phyloP scores from a whole-genome alignment of 2,113 vertebrate species.

The Myanophis thanlyinensis region DNA sequence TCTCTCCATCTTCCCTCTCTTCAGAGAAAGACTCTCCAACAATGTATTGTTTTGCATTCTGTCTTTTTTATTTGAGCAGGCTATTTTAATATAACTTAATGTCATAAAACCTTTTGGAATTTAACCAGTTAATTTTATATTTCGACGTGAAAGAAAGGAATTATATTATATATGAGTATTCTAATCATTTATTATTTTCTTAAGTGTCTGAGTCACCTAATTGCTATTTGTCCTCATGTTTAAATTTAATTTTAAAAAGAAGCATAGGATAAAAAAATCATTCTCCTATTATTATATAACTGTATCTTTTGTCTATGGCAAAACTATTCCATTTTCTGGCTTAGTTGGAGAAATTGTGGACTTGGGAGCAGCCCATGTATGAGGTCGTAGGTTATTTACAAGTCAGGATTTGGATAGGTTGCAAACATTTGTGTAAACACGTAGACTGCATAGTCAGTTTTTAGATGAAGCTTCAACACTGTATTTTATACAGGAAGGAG shows the following conservation, averaged over 20 bases:
- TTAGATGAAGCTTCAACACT: conserved; percentile 11
- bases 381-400: conserved; percentile 51
- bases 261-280: background rate
- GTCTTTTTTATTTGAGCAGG: background rate
- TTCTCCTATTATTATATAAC: conserved; percentile 30
- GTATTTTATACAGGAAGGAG: conserved; percentile 44
- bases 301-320: conserved; percentile 42
- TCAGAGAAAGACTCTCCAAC: background rate
- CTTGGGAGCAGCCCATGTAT: conserved; percentile 42
- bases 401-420: conserved; percentile 59
- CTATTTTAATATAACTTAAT: background rate
- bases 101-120: background rate
- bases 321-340: conserved; percentile 46
- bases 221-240: conserved; percentile 15
- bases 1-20: too few relatives aligned
- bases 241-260: background rate
- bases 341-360: conserved; percentile 38
- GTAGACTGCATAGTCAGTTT: conserved; percentile 37
- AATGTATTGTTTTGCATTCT: background rate
- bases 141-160: background rate
- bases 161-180: background rate
- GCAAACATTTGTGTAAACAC: conserved; percentile 32
- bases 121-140: background rate
- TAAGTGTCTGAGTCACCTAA: conserved; percentile 8
- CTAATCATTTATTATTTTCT: background rate